Percentiles rank a stretch among this genome's conserved stretches.
phyloP scores from a whole-genome alignment of 2,113 vertebrate species.

The Himantopus leucocephalus region DNA sequence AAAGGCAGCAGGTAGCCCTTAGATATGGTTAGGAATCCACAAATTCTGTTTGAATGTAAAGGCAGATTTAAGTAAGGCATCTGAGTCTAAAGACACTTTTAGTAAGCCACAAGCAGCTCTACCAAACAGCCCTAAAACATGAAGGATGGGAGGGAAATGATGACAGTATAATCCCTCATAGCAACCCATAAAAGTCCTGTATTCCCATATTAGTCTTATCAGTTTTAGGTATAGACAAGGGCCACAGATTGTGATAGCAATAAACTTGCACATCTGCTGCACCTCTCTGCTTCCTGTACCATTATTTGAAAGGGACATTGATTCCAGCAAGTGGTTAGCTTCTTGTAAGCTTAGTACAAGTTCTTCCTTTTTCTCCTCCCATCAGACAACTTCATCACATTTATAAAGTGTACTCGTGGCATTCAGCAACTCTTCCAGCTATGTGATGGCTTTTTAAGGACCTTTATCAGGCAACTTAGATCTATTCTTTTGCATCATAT shows the following conservation, averaged over 20 bases:
- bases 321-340: background rate
- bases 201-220: background rate
- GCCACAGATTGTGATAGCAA: background rate
- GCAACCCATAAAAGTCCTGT: background rate
- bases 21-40: background rate
- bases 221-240: background rate
- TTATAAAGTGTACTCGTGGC: background rate
- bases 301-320: background rate
- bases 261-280: background rate
- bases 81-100: background rate
- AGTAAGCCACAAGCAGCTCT: background rate
- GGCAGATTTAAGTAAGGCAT: background rate
- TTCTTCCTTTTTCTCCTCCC: background rate
- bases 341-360: background rate
- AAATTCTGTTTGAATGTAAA: background rate
- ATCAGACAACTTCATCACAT: background rate
- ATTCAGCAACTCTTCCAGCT: background rate
- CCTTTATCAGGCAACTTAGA: background rate
- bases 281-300: background rate
- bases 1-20: background rate
- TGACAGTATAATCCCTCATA: background rate
- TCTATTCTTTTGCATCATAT: background rate
- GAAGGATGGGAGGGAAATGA: background rate
- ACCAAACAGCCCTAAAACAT: background rate
- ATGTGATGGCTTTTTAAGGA: background rate